These are phyloP conservation scores for Paedocypris micromegethes DNA, from an alignment of 2,797 vertebrate genomes.

Conservation along the genomic window DNA sequence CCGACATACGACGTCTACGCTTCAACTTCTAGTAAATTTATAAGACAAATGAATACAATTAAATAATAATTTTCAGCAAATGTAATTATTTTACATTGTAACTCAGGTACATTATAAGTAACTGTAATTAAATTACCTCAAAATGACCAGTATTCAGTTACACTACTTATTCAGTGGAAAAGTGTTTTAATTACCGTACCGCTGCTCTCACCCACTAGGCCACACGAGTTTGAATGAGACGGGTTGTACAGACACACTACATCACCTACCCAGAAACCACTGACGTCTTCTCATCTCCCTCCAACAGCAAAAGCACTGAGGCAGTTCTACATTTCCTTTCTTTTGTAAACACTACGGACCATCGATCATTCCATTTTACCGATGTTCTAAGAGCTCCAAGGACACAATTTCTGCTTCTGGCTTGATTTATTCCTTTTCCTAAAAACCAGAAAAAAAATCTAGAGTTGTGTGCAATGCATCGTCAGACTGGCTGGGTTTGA, in stretches of 20 bases:
- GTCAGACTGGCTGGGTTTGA: slow-evolving; percentile 36
- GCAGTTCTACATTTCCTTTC: slow-evolving; percentile 23
- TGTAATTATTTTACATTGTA: too few relatives aligned
- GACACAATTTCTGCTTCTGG: slow-evolving; percentile 36
- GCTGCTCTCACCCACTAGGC: neutral
- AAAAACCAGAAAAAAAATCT: slow-evolving; percentile 33
- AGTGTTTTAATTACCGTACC: too few relatives aligned
- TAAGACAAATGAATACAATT: too few relatives aligned
- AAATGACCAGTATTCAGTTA: too few relatives aligned
- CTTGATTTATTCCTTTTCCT: slow-evolving; percentile 38
- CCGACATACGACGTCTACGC: too few relatives aligned
- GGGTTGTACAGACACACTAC: slow-evolving; percentile 2
- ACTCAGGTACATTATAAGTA: too few relatives aligned
- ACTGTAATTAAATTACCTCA: too few relatives aligned
- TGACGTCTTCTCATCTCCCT: slow-evolving; percentile 22
- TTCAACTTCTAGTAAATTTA: too few relatives aligned
- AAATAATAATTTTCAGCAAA: too few relatives aligned
- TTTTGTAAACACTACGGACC: slow-evolving; percentile 25
- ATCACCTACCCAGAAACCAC: neutral
- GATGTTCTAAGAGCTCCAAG: slow-evolving; percentile 23
- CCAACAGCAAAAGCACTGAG: slow-evolving; percentile 17
- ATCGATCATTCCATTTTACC: slow-evolving; percentile 34
- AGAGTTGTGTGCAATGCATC: slow-evolving; percentile 23
- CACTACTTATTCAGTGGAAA: too few relatives aligned
- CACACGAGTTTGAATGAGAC: neutral